Conservation (phyloP, 2,113 vertebrate species). For the Proteles cristata region DNA sequence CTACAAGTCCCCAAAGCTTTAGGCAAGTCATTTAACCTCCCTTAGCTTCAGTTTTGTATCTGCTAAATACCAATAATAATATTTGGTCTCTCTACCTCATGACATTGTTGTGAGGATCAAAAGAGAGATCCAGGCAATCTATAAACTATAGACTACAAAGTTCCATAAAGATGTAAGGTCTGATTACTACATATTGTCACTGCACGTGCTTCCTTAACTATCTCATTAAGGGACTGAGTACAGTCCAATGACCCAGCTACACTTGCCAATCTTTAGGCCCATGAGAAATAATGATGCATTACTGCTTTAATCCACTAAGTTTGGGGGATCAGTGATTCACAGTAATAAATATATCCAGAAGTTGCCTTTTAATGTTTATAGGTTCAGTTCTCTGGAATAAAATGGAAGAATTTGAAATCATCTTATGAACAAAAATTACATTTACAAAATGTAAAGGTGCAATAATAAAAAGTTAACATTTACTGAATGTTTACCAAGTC, state of each 20-base stretch:
- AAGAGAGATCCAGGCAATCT: background rate
- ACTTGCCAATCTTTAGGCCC: background rate
- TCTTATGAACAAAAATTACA: constrained; percentile 44
- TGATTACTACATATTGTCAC: background rate
- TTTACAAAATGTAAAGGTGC: background rate
- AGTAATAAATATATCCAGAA: constrained; percentile 1
- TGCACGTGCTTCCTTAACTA: background rate
- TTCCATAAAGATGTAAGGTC: background rate
- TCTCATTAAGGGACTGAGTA: background rate
- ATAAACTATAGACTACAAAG: background rate
- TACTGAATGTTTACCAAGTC: background rate
- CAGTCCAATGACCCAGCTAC: background rate
- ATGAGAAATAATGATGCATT: background rate
- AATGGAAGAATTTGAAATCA: constrained; percentile 20
- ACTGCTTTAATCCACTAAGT: background rate
- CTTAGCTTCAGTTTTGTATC: background rate
- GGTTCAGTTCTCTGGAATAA: background rate
- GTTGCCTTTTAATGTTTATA: background rate
- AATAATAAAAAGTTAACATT: background rate
- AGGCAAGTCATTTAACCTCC: background rate
- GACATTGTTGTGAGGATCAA: background rate
- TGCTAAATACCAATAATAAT: background rate
- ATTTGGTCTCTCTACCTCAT: background rate
- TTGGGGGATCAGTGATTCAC: background rate
- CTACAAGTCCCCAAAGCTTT: background rate